Evolutionary conservation across 2,797 vertebrate genomes (phyloP).

Genomic region (Chelonia mydas): DNA sequence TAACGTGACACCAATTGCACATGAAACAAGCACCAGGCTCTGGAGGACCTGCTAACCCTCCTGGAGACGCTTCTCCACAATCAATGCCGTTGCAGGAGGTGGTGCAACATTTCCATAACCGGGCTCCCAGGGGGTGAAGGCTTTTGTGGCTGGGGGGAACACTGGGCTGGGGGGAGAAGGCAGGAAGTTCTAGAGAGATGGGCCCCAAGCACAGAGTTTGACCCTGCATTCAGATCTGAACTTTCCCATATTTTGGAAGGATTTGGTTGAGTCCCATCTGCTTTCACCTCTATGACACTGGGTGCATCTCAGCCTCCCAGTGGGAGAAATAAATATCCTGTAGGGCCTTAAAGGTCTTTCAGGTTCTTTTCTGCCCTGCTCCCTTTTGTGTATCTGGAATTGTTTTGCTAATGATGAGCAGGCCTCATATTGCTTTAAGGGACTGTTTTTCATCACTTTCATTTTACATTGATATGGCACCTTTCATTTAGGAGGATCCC

Average conservation of each 20-base stretch:
- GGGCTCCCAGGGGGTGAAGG: neutral
- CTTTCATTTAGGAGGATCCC: slow-evolving; percentile 3
- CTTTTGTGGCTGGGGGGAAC: neutral
- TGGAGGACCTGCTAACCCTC: neutral
- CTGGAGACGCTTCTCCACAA: neutral
- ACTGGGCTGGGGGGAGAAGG: neutral
- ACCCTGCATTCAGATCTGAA: slow-evolving; percentile 13
- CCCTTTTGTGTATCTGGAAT: neutral
- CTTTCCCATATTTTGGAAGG: neutral
- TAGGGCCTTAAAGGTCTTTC: neutral
- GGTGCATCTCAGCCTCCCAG: neutral
- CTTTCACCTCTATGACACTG: neutral
- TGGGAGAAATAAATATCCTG: neutral
- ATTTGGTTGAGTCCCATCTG: neutral
- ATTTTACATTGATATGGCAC: neutral
- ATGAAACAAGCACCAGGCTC: neutral
- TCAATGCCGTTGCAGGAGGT: neutral
- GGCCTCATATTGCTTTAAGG: neutral
- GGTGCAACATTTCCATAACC: neutral
- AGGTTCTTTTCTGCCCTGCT: neutral
- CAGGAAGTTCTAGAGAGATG: neutral
- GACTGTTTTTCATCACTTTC: neutral
- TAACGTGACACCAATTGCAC: neutral
- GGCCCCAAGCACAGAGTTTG: neutral
- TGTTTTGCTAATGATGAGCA: neutral